Percentiles rank a stretch among this genome's conserved stretches.
These are phyloP conservation scores for Lithophane semibrunnea DNA, from an alignment of 2,888 invertebrate species.

Conservation along the genomic window DNA sequence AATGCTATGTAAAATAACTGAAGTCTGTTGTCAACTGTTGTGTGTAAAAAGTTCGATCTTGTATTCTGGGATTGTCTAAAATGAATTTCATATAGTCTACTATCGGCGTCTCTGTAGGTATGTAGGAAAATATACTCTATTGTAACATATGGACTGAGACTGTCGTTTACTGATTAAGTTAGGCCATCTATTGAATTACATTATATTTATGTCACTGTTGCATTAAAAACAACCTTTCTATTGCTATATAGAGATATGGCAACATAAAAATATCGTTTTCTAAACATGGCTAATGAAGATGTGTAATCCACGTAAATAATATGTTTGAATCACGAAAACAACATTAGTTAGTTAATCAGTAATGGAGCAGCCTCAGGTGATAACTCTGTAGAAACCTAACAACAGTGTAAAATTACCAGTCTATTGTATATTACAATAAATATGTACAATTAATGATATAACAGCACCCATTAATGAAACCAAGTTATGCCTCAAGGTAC, in stretches of 20 bases:
- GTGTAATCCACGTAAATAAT: constrained; percentile 55
- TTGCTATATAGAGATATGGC: constrained; percentile 50
- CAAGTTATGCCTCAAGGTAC: constrained; percentile 76
- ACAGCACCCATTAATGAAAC: constrained; percentile 89
- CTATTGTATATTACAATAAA: constrained; percentile 90
- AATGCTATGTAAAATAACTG: constrained; percentile 74
- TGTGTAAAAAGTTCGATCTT: constrained; percentile 90
- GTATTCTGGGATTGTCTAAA: constrained; percentile 90
- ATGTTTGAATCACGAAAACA: constrained; percentile 53
- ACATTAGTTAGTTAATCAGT: constrained; percentile 56
- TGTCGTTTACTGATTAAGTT: constrained; percentile 66
- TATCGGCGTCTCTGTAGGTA: constrained; percentile 84
- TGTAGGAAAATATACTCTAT: constrained; percentile 90
- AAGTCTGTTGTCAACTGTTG: constrained; percentile 80
- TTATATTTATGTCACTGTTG: constrained; percentile 54
- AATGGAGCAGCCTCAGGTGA: constrained; percentile 77
- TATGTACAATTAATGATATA: constrained; percentile 89
- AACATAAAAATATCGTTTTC: constrained; percentile 36
- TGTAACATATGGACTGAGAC: constrained; percentile 83
- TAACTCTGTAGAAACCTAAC: constrained; percentile 90
- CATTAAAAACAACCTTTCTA: constrained; percentile 29
- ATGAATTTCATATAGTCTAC: constrained; percentile 88
- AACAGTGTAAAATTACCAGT: constrained; percentile 90
- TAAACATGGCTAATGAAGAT: constrained; percentile 31
- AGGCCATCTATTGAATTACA: constrained; percentile 43